phyloP scores from a whole-genome alignment of 2,797 vertebrate genomes.

The Chiloscyllium punctatum region DNA sequence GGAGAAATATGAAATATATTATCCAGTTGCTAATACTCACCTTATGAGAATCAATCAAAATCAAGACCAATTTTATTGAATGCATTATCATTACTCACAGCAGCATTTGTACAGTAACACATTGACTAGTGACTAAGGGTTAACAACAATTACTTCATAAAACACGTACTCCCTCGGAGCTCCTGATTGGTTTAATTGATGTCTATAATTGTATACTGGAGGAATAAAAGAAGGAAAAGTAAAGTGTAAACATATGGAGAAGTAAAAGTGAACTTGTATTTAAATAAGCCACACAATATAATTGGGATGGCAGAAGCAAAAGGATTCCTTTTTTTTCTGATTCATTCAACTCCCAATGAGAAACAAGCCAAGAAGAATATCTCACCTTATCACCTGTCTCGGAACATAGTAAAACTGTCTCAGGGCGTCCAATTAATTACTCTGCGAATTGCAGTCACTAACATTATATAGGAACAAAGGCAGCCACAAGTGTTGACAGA shows the following conservation, averaged over 20 bases:
- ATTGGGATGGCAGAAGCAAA: not conserved
- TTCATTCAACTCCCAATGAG: not conserved
- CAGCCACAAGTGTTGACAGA: not conserved
- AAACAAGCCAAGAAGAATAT: not conserved
- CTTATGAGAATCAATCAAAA: not conserved
- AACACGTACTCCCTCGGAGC: not conserved
- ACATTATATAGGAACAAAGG: not conserved
- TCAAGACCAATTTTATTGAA: not conserved
- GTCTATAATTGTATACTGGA: not conserved
- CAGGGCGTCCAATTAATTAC: not conserved
- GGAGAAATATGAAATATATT: not conserved
- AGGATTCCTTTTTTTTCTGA: no score
- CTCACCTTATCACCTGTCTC: not conserved
- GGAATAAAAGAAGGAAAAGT: not conserved
- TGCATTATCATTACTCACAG: not conserved
- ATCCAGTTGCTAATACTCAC: not conserved
- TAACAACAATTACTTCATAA: not conserved
- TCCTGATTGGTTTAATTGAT: not conserved
- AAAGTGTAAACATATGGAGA: conserved; percentile 13
- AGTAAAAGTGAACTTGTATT: not conserved
- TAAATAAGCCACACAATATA: not conserved
- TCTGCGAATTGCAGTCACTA: not conserved
- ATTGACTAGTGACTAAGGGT: not conserved
- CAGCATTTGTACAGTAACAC: not conserved
- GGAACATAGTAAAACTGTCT: not conserved